phyloP scores from a whole-genome alignment of 2,797 vertebrate species.

The Spinus pinus region DNA sequence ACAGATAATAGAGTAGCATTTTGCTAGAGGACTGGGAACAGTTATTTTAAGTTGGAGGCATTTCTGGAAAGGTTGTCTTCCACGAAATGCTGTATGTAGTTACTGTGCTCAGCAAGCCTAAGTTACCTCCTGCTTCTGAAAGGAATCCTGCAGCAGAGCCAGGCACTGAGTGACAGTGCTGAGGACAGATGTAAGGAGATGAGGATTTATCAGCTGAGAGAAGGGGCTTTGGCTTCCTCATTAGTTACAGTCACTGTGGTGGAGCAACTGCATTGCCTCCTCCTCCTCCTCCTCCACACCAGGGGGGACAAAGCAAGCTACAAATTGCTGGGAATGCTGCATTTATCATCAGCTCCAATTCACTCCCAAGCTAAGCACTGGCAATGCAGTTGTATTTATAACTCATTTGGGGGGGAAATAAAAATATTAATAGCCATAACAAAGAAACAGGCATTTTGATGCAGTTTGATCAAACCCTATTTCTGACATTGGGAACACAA shows the following conservation, averaged over 20 bases:
- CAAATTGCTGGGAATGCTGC: background rate
- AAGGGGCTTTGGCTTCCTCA: constrained; percentile 27
- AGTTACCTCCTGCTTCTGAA: background rate
- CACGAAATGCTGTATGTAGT: background rate
- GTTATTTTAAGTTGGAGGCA: background rate
- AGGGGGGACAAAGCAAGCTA: background rate
- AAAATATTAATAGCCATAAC: background rate
- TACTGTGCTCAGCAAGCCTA: background rate
- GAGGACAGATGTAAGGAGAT: constrained; percentile 18
- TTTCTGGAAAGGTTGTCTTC: constrained; percentile 3
- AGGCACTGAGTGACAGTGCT: background rate
- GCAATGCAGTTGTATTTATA: background rate
- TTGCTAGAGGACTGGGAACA: constrained; percentile 28
- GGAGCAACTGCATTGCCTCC: background rate
- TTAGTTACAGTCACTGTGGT: constrained; percentile 14
- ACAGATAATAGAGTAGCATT: background rate
- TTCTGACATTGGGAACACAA: background rate
- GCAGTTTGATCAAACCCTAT: background rate
- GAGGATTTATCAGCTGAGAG: constrained; percentile 44
- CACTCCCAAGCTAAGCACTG: background rate
- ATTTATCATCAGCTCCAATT: constrained; percentile 15
- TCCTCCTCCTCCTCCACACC: constrained; percentile 13
- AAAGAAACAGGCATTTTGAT: background rate
- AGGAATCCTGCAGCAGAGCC: background rate
- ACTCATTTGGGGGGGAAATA: accelerated